Conservation (phyloP, 2,888 invertebrate genomes). For the Argyra leucocephala region DNA sequence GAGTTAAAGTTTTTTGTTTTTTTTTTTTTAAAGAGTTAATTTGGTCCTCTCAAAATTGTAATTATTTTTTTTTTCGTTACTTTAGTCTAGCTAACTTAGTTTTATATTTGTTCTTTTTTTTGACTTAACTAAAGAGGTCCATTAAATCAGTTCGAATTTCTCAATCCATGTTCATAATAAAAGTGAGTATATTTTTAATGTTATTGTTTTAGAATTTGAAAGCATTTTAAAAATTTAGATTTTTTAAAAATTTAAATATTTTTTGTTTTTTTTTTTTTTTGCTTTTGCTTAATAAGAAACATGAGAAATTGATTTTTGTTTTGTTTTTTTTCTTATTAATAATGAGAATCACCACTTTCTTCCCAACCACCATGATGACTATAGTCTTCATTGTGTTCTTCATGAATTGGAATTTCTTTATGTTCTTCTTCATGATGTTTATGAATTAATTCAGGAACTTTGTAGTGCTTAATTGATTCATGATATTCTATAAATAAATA, state of each 20-base stretch:
- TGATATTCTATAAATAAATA: constrained; percentile 18
- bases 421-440: constrained; percentile 44
- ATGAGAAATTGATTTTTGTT: too few relatives aligned
- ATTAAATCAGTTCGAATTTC: constrained; percentile 7
- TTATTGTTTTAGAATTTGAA: too few relatives aligned
- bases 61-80: too few relatives aligned
- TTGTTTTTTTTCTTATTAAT: too few relatives aligned
- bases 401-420: constrained; percentile 23
- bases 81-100: background rate
- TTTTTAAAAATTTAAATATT: too few relatives aligned
- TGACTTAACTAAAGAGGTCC: background rate
- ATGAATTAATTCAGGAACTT: constrained; percentile 57
- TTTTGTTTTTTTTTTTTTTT: too few relatives aligned
- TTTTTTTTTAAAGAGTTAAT: too few relatives aligned
- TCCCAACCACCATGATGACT: constrained; percentile 30
- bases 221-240: too few relatives aligned
- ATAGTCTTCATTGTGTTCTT: constrained; percentile 23
- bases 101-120: background rate
- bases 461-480: constrained; percentile 59
- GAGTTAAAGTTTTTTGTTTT: too few relatives aligned
- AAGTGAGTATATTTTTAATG: background rate
- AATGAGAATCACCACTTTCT: constrained; percentile 40
- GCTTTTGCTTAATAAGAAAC: too few relatives aligned
- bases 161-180: background rate
- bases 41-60: too few relatives aligned